These are phyloP conservation scores for Pterocles gutturalis DNA, from an alignment of 2,113 vertebrate species.

Conservation along the genomic window DNA sequence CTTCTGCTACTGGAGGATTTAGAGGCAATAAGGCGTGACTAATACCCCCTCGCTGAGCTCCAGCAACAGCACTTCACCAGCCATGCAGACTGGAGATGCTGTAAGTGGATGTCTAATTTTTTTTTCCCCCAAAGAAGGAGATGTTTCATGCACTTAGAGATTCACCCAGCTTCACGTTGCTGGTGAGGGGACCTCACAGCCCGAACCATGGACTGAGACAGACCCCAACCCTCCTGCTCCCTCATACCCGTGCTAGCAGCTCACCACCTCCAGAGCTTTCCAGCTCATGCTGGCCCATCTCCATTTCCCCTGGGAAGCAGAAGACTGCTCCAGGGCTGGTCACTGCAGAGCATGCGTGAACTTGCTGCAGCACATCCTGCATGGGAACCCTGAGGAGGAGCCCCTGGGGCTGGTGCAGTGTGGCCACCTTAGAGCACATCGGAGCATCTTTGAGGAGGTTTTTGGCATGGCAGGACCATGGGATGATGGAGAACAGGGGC, in stretches of 20 bases:
- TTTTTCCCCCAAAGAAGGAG: neutral
- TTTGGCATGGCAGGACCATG: neutral
- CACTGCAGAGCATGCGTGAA: accelerated
- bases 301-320: neutral
- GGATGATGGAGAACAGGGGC: neutral
- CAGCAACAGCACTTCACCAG: neutral
- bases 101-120: neutral
- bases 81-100: neutral
- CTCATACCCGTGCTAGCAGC: neutral
- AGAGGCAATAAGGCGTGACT: conserved; percentile 35
- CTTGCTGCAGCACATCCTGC: neutral
- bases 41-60: neutral
- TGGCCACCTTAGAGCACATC: neutral
- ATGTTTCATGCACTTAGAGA: neutral
- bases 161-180: accelerated
- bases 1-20: neutral
- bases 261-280: neutral
- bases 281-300: neutral
- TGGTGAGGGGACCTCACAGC: neutral
- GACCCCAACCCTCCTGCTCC: neutral
- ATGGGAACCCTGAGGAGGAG: neutral
- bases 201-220: neutral
- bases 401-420: neutral
- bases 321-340: accelerated
- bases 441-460: neutral